Evolutionary conservation across 2,113 vertebrate genomes (phyloP), one percentile per base, ranked within the genome.

Genomic region (Brachyistius frenatus): DNA sequence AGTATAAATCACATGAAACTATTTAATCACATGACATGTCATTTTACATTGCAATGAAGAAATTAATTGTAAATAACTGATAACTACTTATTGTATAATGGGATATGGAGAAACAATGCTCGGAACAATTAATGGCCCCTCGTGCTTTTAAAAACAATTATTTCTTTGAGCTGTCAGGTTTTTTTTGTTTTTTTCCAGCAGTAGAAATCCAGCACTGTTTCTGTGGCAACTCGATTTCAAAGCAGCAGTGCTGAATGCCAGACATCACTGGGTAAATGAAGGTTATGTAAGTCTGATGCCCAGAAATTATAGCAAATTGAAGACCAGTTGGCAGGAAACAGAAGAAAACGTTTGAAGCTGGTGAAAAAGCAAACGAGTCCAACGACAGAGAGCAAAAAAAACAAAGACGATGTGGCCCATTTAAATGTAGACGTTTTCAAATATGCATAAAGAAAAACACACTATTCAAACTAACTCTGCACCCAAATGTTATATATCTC

Each of bases 401-500:
- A 7, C 49, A 23, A 5, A 52, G 16, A 16, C 49, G n/a, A 14
- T 52, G 49, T 23, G 14, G 49, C 5, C 5, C 23, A 23, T 23
- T 23, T 23, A 23, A 23, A 23, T 23, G 23, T 23, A 23, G 23
- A 23, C 23, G 23, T 23, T 23, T 23, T 44, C 49, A 52, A 7
- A 49, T 1, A 47, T 7, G 32, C n/a, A 64, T 13, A 32, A 32
- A 54, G 9, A n/a, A n/a, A 78, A 56, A 66, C 9, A 44, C 14
- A 7, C 46, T 6, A 33, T 64, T 73, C 58, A 83, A 49, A 76
- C 71, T 76, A 75, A 88, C 76, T 77, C 70, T 76, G 58, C 50
- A 86, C 52, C 47, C 47, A 6, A 16, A n/a, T 71, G 67, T 89
- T 86, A 92, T 91, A 91, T 89, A 91, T 85, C 53, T 74, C 46